Percentiles rank a stretch among this genome's conserved stretches.
phyloP scores from a whole-genome alignment of 1,140 invertebrate species.

The Ctenoplectra terminalis region DNA sequence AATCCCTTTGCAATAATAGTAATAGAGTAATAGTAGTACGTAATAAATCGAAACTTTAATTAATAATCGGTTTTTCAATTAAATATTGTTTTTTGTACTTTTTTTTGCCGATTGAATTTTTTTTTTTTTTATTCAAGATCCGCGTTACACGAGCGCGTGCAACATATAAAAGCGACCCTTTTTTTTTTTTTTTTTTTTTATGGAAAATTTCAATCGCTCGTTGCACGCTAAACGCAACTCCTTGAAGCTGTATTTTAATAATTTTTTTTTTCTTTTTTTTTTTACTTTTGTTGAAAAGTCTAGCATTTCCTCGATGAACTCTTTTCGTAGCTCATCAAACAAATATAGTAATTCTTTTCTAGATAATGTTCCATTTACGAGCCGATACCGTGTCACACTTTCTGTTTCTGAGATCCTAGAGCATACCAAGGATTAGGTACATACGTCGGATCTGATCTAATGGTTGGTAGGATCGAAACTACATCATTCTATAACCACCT shows the following conservation, averaged over 20 bases:
- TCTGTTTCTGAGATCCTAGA: slow-evolving; percentile 47
- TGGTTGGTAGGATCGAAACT: slow-evolving; percentile 69
- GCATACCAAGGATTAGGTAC: slow-evolving; percentile 60
- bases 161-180: not conserved
- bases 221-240: not conserved
- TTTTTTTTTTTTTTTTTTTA: not conserved
- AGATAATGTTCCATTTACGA: slow-evolving; percentile 34
- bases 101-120: slow-evolving; percentile 43
- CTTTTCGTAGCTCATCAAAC: slow-evolving; percentile 11
- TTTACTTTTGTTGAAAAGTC: slow-evolving; percentile 4
- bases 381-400: slow-evolving; percentile 39
- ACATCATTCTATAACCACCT: slow-evolving; percentile 62
- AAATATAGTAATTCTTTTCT: slow-evolving; percentile 57
- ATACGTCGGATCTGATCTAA: slow-evolving; percentile 57
- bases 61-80: slow-evolving; percentile 19
- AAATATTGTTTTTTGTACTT: slow-evolving; percentile 58
- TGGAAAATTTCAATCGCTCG: slow-evolving; percentile 11
- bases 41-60: slow-evolving; percentile 41
- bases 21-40: slow-evolving; percentile 26
- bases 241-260: not conserved
- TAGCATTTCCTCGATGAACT: slow-evolving; percentile 28
- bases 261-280: slow-evolving; percentile 11
- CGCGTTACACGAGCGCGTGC: slow-evolving; percentile 1
- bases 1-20: slow-evolving; percentile 42
- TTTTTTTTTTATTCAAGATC: slow-evolving; percentile 41